Conservation (phyloP, 2,797 vertebrate genomes). For the Bufotes viridis region DNA sequence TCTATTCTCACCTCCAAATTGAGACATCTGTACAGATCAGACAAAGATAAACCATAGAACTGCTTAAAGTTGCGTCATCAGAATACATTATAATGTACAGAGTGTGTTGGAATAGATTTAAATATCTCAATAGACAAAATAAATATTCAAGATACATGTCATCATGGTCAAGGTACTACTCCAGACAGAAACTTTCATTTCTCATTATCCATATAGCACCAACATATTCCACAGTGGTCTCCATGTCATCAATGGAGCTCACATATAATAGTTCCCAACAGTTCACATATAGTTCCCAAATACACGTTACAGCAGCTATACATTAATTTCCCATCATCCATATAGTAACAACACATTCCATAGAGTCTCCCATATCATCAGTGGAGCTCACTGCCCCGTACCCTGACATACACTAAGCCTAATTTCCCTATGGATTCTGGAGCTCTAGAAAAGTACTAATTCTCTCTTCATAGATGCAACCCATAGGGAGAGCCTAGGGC, state of each 20-base stretch:
- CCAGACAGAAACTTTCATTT: neutral
- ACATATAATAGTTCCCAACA: too few relatives aligned
- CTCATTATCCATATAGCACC: neutral
- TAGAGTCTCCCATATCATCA: neutral
- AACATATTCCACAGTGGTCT: neutral
- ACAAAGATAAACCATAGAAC: conserved; percentile 42
- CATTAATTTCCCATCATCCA: neutral
- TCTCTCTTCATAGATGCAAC: neutral
- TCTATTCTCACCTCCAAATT: conserved; percentile 49
- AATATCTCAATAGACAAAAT: neutral
- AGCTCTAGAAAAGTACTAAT: neutral
- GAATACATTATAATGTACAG: conserved; percentile 42
- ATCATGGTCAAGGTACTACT: neutral
- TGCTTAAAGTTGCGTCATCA: conserved; percentile 36
- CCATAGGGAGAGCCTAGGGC: neutral
- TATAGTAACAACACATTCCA: neutral
- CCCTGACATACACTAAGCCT: neutral
- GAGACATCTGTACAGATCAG: conserved; percentile 50
- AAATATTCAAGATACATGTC: neutral
- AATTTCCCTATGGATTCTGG: neutral
- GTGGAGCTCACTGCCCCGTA: neutral
- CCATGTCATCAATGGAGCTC: neutral
- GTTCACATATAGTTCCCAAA: neutral
- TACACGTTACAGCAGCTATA: neutral
- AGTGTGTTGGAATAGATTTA: conserved; percentile 15